Conservation (phyloP, 2,797 vertebrate species). For the Cuculus canorus region DNA sequence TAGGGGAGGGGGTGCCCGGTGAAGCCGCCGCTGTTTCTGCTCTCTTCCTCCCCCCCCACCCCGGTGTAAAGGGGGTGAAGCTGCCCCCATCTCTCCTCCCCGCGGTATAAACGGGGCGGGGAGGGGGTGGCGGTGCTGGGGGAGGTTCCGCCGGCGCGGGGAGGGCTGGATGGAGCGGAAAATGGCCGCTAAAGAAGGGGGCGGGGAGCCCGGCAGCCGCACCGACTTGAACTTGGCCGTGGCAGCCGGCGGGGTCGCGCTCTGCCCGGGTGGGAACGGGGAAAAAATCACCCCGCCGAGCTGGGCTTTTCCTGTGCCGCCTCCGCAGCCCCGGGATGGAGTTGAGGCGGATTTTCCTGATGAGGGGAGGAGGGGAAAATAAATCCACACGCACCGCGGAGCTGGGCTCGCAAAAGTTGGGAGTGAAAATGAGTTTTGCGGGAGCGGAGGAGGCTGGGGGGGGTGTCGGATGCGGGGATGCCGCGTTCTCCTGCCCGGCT, state of each 20-base stretch:
- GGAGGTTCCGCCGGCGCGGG: background rate
- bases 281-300: too few relatives aligned
- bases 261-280: background rate
- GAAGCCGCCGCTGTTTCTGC: too few relatives aligned
- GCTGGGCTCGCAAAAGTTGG: background rate
- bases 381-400: too few relatives aligned
- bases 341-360: too few relatives aligned
- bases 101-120: background rate
- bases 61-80: background rate
- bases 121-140: background rate
- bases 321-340: too few relatives aligned
- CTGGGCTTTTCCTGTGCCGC: too few relatives aligned
- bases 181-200: conserved; percentile 83
- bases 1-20: too few relatives aligned
- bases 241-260: conserved; percentile 71
- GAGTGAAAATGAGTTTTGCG: too few relatives aligned
- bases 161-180: conserved; percentile 76
- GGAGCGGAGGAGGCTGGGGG: too few relatives aligned
- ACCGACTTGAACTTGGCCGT: conserved; percentile 81
- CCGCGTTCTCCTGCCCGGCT: background rate
- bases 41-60: too few relatives aligned
- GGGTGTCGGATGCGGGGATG: too few relatives aligned
- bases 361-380: background rate
- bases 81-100: background rate
- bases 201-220: conserved; percentile 64